Evolutionary conservation across 2,888 invertebrate species (phyloP).

Genomic region (Caenorhabditis sulstoni): DNA sequence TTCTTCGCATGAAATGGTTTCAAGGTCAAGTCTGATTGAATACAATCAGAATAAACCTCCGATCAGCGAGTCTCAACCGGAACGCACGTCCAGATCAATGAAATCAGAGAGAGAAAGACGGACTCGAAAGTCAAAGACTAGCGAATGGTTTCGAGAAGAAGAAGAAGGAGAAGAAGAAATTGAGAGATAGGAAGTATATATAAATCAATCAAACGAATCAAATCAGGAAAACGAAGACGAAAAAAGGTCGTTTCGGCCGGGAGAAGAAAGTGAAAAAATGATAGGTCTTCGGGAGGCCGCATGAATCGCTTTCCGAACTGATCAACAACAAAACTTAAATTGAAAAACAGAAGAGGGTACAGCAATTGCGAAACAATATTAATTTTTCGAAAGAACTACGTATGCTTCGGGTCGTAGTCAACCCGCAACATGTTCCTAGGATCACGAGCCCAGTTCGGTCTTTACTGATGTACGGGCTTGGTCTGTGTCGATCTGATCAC

Average conservation of each 20-base stretch:
- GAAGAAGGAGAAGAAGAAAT: neutral
- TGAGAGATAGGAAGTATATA: constrained; percentile 14
- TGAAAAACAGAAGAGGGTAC: neutral
- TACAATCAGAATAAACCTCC: neutral
- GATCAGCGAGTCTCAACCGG: neutral
- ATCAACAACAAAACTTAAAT: constrained; percentile 14
- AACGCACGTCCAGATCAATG: neutral
- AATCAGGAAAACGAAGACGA: constrained; percentile 44
- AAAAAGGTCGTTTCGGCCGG: constrained; percentile 22
- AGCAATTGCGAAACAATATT: no score
- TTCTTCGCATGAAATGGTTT: neutral
- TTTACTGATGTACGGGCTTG: no score
- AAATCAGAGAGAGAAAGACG: neutral
- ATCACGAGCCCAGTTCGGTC: no score
- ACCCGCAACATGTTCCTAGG: no score
- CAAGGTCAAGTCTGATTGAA: neutral
- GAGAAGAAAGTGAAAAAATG: constrained; percentile 37
- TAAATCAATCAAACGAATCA: constrained; percentile 34
- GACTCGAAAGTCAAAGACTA: constrained; percentile 17
- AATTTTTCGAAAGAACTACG: no score
- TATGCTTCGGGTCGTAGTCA: no score
- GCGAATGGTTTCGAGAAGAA: neutral
- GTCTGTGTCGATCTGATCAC: no score
- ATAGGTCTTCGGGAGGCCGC: constrained; percentile 13
- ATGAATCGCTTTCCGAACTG: neutral